phyloP scores from a whole-genome alignment of 2,113 vertebrate genomes.

The Pteruthius melanotis region DNA sequence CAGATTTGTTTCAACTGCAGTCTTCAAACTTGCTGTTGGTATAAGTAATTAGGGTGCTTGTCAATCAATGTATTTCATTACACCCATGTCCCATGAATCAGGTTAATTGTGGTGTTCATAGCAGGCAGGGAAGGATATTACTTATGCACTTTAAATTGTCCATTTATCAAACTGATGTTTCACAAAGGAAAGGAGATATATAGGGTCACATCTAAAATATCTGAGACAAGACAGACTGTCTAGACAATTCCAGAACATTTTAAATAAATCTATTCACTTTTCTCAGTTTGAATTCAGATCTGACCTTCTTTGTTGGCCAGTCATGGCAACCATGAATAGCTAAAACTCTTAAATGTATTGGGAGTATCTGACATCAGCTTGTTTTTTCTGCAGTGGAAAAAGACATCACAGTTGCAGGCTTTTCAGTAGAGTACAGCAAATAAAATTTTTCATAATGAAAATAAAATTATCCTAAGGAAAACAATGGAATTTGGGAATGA shows the following conservation, averaged over 20 bases:
- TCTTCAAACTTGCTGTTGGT: not conserved
- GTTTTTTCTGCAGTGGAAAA: not conserved
- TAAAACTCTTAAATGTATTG: not conserved
- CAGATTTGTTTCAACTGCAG: not conserved
- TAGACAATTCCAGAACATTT: not conserved
- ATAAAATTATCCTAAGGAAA: not conserved
- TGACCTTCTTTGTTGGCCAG: not conserved
- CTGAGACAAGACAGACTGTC: not conserved
- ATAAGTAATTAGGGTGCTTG: conserved; percentile 1
- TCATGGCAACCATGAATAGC: not conserved
- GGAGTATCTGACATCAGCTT: not conserved
- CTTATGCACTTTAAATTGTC: not conserved
- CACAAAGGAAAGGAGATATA: not conserved
- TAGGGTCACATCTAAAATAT: not conserved
- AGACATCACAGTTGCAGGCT: not conserved
- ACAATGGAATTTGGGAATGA: not conserved
- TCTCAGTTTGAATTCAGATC: not conserved
- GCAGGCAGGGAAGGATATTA: not conserved
- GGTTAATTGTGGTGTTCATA: not conserved
- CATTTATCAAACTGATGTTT: not conserved
- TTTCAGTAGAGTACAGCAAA: not conserved
- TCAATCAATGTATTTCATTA: conserved; percentile 3
- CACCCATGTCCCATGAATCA: not conserved
- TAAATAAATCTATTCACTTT: not conserved
- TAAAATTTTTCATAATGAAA: not conserved